A percentile compares a stretch with the other conserved stretches of the same genome.
Evolutionary conservation across 2,888 invertebrate species (phyloP).

Genomic region (Drosophila ezoana): DNA sequence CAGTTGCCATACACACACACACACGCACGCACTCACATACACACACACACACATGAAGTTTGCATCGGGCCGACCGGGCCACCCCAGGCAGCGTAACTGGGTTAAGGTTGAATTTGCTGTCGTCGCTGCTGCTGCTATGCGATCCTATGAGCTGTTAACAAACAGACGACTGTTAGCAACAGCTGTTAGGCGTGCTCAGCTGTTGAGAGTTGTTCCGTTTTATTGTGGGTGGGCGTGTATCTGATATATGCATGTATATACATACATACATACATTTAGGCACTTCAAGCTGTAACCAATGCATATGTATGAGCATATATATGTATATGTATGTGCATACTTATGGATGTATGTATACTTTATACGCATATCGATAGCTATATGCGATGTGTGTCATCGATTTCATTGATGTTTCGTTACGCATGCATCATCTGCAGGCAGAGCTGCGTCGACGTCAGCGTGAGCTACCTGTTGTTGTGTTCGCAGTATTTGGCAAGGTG

Average conservation of each 20-base stretch:
- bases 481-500: slow-evolving; percentile 15
- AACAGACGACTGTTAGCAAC: slow-evolving; percentile 34
- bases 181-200: slow-evolving; percentile 34
- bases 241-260: neutral
- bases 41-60: slow-evolving; percentile 5
- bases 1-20: slow-evolving; percentile 8
- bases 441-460: slow-evolving; percentile 18
- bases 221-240: slow-evolving; percentile 5
- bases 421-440: slow-evolving; percentile 8
- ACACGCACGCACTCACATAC: slow-evolving; percentile 3
- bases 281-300: neutral
- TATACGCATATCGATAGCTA: slow-evolving; percentile 29
- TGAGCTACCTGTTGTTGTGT: slow-evolving; percentile 36
- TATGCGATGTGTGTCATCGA: slow-evolving; percentile 31
- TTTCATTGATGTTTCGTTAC: slow-evolving; percentile 29
- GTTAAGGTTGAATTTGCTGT: slow-evolving; percentile 31
- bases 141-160: slow-evolving; percentile 46
- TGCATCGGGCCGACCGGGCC: slow-evolving; percentile 10
- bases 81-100: slow-evolving; percentile 28
- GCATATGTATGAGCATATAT: neutral
- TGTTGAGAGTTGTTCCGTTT: slow-evolving; percentile 4
- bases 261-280: neutral
- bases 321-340: neutral
- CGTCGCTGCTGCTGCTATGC: slow-evolving; percentile 8
- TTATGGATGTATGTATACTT: neutral